phyloP scores from a whole-genome alignment of 2,113 vertebrate species.

The Manacus vitellinus region DNA sequence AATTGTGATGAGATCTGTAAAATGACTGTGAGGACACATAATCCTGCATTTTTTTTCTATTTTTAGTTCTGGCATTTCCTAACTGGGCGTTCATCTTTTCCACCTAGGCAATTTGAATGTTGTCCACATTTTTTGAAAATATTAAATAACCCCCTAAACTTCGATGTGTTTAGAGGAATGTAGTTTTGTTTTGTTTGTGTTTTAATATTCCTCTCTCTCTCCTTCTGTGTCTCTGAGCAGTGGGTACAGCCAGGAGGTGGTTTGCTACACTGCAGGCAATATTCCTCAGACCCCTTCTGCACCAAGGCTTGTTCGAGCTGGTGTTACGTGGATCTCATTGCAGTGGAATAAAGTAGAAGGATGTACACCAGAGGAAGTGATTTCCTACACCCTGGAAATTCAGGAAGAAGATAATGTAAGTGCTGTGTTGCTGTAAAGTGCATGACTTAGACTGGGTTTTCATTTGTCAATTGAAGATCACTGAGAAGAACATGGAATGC shows the following conservation, averaged over 20 bases:
- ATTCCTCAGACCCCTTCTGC: slow-evolving; percentile 90
- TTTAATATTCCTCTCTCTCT: neutral
- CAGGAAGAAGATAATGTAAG: slow-evolving; percentile 94
- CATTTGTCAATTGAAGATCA: neutral
- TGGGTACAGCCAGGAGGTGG: slow-evolving; percentile 92
- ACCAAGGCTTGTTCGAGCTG: slow-evolving; percentile 88
- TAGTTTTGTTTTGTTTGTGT: neutral
- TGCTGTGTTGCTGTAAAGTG: neutral
- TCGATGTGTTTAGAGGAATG: no score
- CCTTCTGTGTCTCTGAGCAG: slow-evolving; percentile 66
- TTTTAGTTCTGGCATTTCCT: neutral
- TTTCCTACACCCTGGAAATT: slow-evolving; percentile 95
- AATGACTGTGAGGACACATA: neutral
- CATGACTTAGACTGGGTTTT: neutral
- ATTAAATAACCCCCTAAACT: neutral
- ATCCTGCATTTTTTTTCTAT: neutral
- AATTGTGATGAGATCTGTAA: neutral
- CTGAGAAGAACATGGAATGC: neutral
- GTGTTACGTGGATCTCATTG: slow-evolving; percentile 90
- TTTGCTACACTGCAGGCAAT: slow-evolving; percentile 92
- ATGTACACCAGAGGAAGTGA: slow-evolving; percentile 86
- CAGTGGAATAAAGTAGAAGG: slow-evolving; percentile 94
- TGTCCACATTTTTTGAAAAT: neutral
- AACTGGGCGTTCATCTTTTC: neutral
- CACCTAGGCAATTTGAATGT: neutral